These are phyloP conservation scores for Silurus asotus DNA, from an alignment of 2,113 vertebrate genomes.

Conservation along the genomic window DNA sequence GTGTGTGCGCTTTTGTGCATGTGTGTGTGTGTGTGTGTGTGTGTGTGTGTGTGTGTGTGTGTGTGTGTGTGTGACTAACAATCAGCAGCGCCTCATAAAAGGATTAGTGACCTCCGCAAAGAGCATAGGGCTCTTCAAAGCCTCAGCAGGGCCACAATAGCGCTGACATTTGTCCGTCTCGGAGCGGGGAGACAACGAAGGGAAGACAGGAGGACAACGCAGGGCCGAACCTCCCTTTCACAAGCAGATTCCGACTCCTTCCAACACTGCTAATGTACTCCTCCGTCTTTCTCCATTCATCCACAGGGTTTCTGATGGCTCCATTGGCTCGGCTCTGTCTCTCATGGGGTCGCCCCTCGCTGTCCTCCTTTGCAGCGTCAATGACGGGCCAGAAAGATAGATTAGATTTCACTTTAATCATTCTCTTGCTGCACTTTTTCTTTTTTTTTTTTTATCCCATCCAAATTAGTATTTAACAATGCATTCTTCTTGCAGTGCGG, in stretches of 20 bases:
- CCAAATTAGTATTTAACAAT: constrained; percentile 60
- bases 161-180: constrained; percentile 84
- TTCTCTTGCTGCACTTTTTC: constrained; percentile 63
- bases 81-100: constrained; percentile 78
- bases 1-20: constrained; percentile 29
- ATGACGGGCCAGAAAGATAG: constrained; percentile 63
- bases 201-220: constrained; percentile 75
- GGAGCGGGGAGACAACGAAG: constrained; percentile 71
- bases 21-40: constrained; percentile 40
- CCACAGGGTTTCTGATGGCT: constrained; percentile 80
- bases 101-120: constrained; percentile 78
- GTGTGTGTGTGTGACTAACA: constrained; percentile 61
- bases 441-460: constrained; percentile 43
- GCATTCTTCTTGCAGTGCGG: constrained; percentile 53
- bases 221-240: constrained; percentile 72
- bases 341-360: constrained; percentile 57
- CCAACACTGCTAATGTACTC: constrained; percentile 78
- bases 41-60: constrained; percentile 14
- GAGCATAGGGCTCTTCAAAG: constrained; percentile 78
- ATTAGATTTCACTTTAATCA: constrained; percentile 74
- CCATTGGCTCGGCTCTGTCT: constrained; percentile 72
- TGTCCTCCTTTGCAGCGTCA: constrained; percentile 69
- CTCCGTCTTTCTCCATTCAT: constrained; percentile 72
- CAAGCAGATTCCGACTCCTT: constrained; percentile 70
- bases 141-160: constrained; percentile 72